Base-by-base conservation (phyloP, 92 coral and sea anemone species). In the Epizoanthus illoricatus region DNA sequence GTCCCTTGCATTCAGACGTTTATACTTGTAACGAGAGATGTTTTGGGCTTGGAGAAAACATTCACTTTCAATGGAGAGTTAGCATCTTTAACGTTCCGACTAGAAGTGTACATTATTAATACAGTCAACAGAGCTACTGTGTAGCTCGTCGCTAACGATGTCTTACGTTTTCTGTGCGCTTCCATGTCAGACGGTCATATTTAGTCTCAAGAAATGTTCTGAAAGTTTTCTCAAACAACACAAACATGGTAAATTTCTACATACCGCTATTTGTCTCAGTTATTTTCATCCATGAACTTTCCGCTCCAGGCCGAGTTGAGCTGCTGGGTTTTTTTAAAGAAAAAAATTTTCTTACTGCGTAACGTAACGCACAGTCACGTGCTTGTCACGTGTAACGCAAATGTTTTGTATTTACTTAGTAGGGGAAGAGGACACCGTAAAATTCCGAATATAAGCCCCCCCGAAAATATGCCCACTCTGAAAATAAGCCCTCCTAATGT, bases 81-180 rank as follows among this genome's bases (percentile, higher is more conserved):
- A 70, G 57, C 2, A 41, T 71, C 57, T 20, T 71, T 71, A 71
- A 43, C 58, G 43, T 71, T 71, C 75, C 75, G 56, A 59, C 57
- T 42, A 18, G 28, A 71, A 71, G 15, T 9, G 16, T 71, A 71
- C 58, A 71, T 71, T 71, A 71, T 71, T 71, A 71, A 71, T 71
- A 71, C 57, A 71, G 58, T 71, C 33, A 71, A 43, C 43, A 68
- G 54, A 69, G 23, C 56, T 8, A 69, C 16, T n/a, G 28, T 2
- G n/a, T 3, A 28, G 43, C 15, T 33, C 18, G n/a, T 66, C 47
- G 45, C 15, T 64, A 21, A 45, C 52, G 52, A 45, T 45, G 5
- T 45, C 52, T 45, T 5, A 45, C 52, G 52, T 10, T 45, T 45
- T 45, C 11, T 0, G 52, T 5, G 52, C 1, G 52, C 10, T 45